phyloP scores from a whole-genome alignment of 2,888 invertebrate species.

The Amphipoea oculea region DNA sequence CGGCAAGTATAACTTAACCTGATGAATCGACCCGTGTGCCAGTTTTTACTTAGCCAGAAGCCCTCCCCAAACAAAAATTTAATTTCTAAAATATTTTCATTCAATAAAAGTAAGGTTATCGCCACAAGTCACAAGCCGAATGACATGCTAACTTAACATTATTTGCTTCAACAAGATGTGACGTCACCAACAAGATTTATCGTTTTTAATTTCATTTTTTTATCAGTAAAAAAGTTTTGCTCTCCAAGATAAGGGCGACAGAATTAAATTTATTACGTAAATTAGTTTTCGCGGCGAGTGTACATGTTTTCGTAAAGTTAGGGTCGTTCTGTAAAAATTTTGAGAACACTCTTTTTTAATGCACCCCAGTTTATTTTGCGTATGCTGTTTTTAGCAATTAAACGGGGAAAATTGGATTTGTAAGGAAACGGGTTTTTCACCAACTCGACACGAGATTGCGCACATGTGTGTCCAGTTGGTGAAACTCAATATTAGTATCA shows the following conservation, averaged over 20 bases:
- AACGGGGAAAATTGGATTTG: neutral
- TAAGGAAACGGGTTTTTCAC: neutral
- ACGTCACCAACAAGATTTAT: constrained; percentile 66
- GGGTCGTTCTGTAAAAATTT: constrained; percentile 23
- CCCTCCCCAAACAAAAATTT: neutral
- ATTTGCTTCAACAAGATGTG: constrained; percentile 61
- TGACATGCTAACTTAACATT: constrained; percentile 58
- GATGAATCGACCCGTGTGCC: too few relatives aligned
- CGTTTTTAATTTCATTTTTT: constrained; percentile 66
- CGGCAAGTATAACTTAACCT: too few relatives aligned
- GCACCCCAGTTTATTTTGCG: neutral
- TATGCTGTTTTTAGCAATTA: neutral
- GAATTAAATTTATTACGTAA: constrained; percentile 64
- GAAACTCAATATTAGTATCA: too few relatives aligned
- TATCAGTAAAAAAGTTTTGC: constrained; percentile 58
- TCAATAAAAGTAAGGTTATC: constrained; percentile 39
- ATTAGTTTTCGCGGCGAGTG: constrained; percentile 58
- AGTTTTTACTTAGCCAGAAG: too few relatives aligned
- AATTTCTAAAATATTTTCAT: constrained; percentile 5
- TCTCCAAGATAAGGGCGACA: constrained; percentile 60
- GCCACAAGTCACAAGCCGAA: constrained; percentile 26
- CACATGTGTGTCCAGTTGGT: too few relatives aligned
- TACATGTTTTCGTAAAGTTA: constrained; percentile 53
- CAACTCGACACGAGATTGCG: too few relatives aligned
- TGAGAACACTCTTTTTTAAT: constrained; percentile 29